A percentile compares a stretch with the other conserved stretches of the same genome.
Evolutionary conservation across 2,888 invertebrate species (phyloP).

Genomic region (Cosmorhoe ocellata): DNA sequence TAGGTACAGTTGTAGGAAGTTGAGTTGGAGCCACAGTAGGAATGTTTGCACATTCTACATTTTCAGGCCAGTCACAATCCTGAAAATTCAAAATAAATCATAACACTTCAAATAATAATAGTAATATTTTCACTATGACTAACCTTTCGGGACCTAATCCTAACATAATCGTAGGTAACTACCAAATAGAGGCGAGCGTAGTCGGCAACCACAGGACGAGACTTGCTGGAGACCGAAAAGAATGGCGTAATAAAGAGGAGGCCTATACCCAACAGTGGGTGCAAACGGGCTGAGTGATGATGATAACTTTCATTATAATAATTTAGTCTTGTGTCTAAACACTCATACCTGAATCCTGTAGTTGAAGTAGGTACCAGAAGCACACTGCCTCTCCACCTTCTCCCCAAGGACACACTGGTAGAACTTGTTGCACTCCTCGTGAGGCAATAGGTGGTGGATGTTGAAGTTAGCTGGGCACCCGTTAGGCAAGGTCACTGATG

Average conservation of each 20-base stretch:
- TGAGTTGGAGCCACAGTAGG: neutral
- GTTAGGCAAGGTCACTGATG: conserved; percentile 7
- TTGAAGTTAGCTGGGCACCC: conserved; percentile 33
- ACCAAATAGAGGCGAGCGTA: too few species aligned
- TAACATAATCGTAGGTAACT: too few species aligned
- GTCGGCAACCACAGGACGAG: too few species aligned
- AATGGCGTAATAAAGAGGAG: too few species aligned
- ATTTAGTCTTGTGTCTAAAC: too few species aligned
- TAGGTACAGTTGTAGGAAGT: neutral
- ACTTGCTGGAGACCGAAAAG: too few species aligned
- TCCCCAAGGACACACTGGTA: conserved; percentile 48
- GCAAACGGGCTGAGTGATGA: too few species aligned
- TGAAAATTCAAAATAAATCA: neutral
- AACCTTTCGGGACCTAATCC: too few species aligned
- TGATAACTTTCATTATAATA: too few species aligned
- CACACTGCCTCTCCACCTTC: conserved; percentile 37
- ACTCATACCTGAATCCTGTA: conserved; percentile 36
- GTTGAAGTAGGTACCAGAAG: conserved; percentile 39
- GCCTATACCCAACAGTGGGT: too few species aligned
- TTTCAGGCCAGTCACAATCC: neutral
- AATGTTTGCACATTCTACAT: neutral
- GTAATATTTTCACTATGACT: too few species aligned
- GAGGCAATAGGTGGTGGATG: conserved; percentile 43
- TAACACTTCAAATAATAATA: too few species aligned
- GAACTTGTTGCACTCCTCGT: conserved; percentile 47